Conservation (phyloP, 1,140 invertebrate genomes). For the Holcopasites calliopsidis region DNA sequence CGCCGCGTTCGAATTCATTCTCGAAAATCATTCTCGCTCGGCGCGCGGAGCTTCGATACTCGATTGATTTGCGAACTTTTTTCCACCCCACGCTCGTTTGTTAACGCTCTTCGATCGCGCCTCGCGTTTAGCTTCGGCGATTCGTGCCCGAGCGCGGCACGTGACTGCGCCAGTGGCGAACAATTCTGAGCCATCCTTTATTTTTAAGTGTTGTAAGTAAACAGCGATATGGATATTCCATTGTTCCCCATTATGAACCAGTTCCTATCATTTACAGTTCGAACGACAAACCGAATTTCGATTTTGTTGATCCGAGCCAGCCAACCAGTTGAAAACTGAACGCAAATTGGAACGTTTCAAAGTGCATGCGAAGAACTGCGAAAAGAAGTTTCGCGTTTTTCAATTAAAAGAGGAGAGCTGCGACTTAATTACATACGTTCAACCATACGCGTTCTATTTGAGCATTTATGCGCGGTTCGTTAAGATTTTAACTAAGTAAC, state of each 20-base stretch:
- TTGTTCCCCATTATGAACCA: too few species aligned
- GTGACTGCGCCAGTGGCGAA: too few species aligned
- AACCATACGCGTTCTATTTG: neutral
- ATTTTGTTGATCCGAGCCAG: neutral
- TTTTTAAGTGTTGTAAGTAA: too few species aligned
- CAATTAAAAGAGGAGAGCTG: neutral
- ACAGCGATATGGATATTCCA: too few species aligned
- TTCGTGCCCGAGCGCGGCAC: too few species aligned
- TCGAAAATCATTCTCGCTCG: neutral
- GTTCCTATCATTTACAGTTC: neutral
- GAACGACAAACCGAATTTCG: slow-evolving; percentile 4
- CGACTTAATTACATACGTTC: slow-evolving; percentile 3
- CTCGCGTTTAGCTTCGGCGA: too few species aligned
- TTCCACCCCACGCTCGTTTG: neutral
- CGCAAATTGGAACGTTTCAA: neutral
- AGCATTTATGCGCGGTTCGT: neutral
- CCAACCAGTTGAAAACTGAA: slow-evolving; percentile 9
- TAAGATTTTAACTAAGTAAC: neutral
- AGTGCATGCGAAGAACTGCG: neutral
- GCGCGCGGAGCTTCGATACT: slow-evolving; percentile 10
- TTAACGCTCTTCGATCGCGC: too few species aligned
- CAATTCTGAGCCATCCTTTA: too few species aligned
- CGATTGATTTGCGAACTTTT: slow-evolving; percentile 11
- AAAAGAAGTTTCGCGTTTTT: neutral
- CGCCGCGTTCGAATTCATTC: neutral